Conservation (phyloP, 1,140 invertebrate species). For the Ruditapes philippinarum region DNA sequence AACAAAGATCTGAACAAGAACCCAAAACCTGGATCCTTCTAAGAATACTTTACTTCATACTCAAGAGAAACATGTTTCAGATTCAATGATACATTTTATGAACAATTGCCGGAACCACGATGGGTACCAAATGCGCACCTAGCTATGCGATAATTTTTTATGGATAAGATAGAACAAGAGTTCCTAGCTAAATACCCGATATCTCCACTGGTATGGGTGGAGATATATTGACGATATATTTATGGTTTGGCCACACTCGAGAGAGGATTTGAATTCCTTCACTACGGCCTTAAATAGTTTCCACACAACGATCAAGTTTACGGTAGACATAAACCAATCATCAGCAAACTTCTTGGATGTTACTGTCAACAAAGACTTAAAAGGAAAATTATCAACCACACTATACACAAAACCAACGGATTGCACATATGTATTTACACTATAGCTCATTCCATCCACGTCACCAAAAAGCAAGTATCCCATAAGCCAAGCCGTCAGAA, state of each 20-base stretch:
- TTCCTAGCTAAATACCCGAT: background rate
- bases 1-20: background rate
- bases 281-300: background rate
- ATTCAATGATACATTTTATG: constrained; percentile 2
- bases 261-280: background rate
- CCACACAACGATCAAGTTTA: too few relatives aligned
- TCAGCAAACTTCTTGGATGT: too few relatives aligned
- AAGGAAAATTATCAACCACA: background rate
- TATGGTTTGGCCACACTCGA: constrained; percentile 16
- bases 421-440: background rate
- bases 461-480: background rate
- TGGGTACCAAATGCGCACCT: constrained; percentile 27
- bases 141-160: constrained; percentile 40
- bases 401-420: background rate
- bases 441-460: background rate
- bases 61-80: constrained; percentile 8
- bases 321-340: too few relatives aligned
- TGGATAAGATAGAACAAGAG: background rate
- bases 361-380: too few relatives aligned
- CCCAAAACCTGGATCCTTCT: constrained; percentile 29
- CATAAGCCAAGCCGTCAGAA: background rate
- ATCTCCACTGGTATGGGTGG: constrained; percentile 23
- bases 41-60: background rate
- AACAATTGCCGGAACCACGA: background rate
- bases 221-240: constrained; percentile 37